A percentile compares a stretch with the other conserved stretches of the same genome.
Evolutionary conservation across 2,888 invertebrate species (phyloP).

Genomic region (Eupithecia subfuscata): DNA sequence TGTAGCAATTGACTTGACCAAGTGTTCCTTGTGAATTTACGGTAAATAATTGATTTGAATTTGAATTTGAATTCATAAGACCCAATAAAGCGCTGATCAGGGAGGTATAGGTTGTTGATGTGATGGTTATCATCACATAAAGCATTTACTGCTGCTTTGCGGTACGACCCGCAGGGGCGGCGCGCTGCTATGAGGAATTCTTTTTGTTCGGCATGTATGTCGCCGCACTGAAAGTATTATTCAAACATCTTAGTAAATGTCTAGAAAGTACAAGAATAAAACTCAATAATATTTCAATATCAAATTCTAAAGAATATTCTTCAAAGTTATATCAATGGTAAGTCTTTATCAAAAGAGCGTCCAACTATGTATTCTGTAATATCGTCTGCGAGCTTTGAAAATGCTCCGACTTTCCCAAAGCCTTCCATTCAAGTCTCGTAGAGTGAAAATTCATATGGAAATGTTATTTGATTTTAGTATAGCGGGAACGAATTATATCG

Average conservation of each 20-base stretch:
- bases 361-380: constrained; percentile 19
- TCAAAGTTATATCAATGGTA: not conserved
- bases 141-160: not conserved
- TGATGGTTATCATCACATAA: not conserved
- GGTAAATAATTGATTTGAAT: too few species aligned
- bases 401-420: constrained; percentile 1
- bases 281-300: constrained; percentile 2
- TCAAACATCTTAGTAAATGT: not conserved
- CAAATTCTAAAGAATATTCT: not conserved
- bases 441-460: constrained; percentile 32
- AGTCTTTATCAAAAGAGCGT: not conserved
- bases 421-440: constrained; percentile 19
- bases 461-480: constrained; percentile 19
- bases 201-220: not conserved
- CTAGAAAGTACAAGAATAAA: not conserved
- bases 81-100: too few species aligned
- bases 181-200: not conserved
- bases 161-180: not conserved
- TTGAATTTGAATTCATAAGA: too few species aligned
- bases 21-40: too few species aligned
- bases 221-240: not conserved
- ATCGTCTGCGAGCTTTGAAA: constrained; percentile 13
- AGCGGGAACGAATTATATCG: not conserved
- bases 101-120: not conserved
- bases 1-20: too few species aligned